Base-by-base conservation (phyloP, 2,113 vertebrate genomes). In the Ptilonorhynchus violaceus region DNA sequence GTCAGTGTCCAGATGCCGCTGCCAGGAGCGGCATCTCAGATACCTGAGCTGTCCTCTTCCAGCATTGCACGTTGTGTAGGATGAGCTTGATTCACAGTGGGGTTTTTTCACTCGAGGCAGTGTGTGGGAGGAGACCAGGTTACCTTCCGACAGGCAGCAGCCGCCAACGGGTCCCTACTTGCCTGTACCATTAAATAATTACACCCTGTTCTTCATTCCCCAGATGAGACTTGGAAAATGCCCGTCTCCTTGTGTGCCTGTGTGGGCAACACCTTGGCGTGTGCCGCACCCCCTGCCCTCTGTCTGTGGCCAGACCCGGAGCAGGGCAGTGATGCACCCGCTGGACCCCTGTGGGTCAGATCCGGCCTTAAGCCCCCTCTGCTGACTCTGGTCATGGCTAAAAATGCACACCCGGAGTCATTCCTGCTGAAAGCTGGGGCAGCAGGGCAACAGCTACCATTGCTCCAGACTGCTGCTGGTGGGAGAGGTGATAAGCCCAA, bases 121-220 rank as follows among this genome's bases (percentile, higher is more conserved):
- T 0, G 70, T 4, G n/a, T 12, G 50, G 85, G 66, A 10, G 2
- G 30, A 63, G 31, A 25, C 66, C 16, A 0, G 50, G 16, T 30
- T 11, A 2, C n/a, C n/a, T 30, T 24, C 24, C 0, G 50, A 60
- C 49, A 12, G 63, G 75, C 18, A 6, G 10, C 42, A 21, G 58
- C 7, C 58, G 35, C 42, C 19, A 0, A 25, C 52, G 3, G 27
- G 30, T 24, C n/a, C 35, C 44, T 37, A 0, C 35, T 44, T 19
- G 62, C 39, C 66, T 3, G 19, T 6, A 0, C 13, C 1, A 0
- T 4, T 24, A 15, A 3, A 7, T 24, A 35, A 4, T 42, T 19
- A 5, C 2, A 1, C 3, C 33, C 49, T 0, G 0, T 11, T 52
- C 30, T 2, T 39, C 6, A 0, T 11, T 21, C 28, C 77, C 21